Evolutionary conservation across 1,140 invertebrate genomes (phyloP).

Genomic region (Arctopsyche grandis): DNA sequence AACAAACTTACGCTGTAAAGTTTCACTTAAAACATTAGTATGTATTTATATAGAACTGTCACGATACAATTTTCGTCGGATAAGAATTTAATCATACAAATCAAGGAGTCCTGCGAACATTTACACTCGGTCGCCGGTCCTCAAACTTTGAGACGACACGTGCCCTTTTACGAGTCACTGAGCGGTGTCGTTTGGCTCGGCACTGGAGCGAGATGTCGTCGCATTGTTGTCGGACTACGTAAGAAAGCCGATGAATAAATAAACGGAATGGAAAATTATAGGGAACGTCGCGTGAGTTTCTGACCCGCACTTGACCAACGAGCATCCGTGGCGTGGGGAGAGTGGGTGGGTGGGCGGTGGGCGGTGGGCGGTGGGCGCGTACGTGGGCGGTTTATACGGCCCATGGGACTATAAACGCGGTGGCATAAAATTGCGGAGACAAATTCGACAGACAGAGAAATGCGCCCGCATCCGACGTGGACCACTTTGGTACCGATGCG

Average conservation of each 20-base stretch:
- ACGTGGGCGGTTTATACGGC: slow-evolving; percentile 5
- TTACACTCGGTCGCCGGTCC: no score
- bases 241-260: not conserved
- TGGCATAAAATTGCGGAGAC: slow-evolving; percentile 10
- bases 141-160: no score
- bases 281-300: not conserved
- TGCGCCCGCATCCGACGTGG: no score
- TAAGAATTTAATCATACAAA: no score
- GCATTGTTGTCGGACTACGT: not conserved
- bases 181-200: not conserved
- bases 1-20: no score
- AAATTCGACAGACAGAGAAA: no score
- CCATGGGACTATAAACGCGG: slow-evolving; percentile 17
- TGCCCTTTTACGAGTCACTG: no score
- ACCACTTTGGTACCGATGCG: no score
- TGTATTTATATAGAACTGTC: no score
- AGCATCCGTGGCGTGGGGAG: not conserved
- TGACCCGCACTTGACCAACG: not conserved
- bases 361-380: not conserved
- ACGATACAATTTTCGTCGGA: no score
- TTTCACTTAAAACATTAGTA: no score
- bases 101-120: no score
- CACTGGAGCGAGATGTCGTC: not conserved
- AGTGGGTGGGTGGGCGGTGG: not conserved
- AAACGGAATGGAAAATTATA: not conserved